A percentile compares a stretch with the other conserved stretches of the same genome.
Conservation (phyloP, 2,888 invertebrate species). For the Parochlus steinenii region DNA sequence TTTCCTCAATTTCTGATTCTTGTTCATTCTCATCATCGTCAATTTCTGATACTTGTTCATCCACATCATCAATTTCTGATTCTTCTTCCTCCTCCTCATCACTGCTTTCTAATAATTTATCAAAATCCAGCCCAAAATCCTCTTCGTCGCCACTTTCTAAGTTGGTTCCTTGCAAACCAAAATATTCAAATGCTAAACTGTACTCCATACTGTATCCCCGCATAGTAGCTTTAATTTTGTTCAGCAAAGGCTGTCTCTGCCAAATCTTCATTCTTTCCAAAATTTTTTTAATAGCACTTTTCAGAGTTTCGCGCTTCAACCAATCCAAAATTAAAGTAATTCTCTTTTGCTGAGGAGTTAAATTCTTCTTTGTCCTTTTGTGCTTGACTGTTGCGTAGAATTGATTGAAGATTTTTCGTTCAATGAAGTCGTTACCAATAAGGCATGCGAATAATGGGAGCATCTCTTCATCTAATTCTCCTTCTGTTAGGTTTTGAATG, state of each 20-base stretch:
- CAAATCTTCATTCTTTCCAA: constrained; percentile 41
- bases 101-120: constrained; percentile 40
- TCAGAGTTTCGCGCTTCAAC: constrained; percentile 52
- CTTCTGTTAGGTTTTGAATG: constrained; percentile 47
- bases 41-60: constrained; percentile 19
- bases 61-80: constrained; percentile 44
- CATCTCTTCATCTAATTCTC: constrained; percentile 44
- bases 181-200: constrained; percentile 41
- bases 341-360: constrained; percentile 45
- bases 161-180: constrained; percentile 25
- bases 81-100: constrained; percentile 9
- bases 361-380: constrained; percentile 26
- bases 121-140: constrained; percentile 35
- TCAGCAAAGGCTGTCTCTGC: constrained; percentile 35
- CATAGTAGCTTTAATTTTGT: constrained; percentile 43
- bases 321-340: constrained; percentile 58
- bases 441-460: constrained; percentile 68
- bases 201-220: constrained; percentile 43
- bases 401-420: constrained; percentile 43
- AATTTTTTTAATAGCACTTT: constrained; percentile 51
- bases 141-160: constrained; percentile 20
- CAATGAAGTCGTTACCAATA: constrained; percentile 80
- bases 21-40: constrained; percentile 10
- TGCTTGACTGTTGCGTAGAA: constrained; percentile 48
- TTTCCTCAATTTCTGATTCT: constrained; percentile 21